These are phyloP conservation scores for Typhlomys cinereus DNA, from an alignment of 2,113 vertebrate species.

Conservation along the genomic window DNA sequence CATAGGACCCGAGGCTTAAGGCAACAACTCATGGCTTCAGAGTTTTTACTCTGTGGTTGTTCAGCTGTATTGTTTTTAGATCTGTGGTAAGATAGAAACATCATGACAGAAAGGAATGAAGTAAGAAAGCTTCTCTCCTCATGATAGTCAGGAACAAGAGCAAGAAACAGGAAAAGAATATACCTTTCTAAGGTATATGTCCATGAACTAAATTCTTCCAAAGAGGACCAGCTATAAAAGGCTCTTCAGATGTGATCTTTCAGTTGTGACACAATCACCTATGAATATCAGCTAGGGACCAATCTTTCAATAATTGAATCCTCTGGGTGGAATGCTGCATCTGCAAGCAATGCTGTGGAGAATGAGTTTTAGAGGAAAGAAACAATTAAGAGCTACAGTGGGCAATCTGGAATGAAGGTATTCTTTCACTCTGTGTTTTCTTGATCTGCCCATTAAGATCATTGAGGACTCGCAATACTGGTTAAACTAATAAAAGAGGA, in stretches of 20 bases:
- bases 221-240: not conserved
- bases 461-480: not conserved
- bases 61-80: not conserved
- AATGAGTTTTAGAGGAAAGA: not conserved
- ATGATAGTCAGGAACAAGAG: not conserved
- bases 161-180: not conserved
- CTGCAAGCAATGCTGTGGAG: not conserved
- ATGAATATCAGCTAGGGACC: not conserved
- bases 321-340: not conserved
- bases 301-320: not conserved
- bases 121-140: not conserved
- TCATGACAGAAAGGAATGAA: not conserved
- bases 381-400: fast-evolving
- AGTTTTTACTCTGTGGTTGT: not conserved
- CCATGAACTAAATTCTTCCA: not conserved
- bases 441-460: not conserved
- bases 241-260: no score
- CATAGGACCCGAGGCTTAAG: no score
- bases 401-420: not conserved
- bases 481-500: not conserved
- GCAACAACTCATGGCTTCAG: not conserved
- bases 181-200: not conserved
- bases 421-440: not conserved
- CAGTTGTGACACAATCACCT: not conserved
- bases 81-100: not conserved